Evolutionary conservation across 2,888 invertebrate species (phyloP), one percentile per base, ranked within the genome.

Genomic region (Dolichopus griseipennis): DNA sequence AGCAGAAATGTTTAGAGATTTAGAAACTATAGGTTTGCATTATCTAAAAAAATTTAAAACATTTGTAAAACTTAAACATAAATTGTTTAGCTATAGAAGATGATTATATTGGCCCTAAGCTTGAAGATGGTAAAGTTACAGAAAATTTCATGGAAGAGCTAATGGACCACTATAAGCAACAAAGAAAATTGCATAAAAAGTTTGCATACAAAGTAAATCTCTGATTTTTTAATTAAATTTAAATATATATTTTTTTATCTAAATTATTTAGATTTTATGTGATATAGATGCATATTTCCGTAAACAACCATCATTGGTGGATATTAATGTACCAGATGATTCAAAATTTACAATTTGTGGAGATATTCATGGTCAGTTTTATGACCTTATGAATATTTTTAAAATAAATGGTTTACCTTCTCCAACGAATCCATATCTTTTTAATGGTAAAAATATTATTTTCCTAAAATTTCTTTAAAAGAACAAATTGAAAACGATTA

Each of bases 361-460:
- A 15, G 98, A 99, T 82, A 94, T 99, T 73, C 99, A 99, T 79
- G 99, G 99, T 68, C 99, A 99, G 83, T 99, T 89, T 85, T 99
- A 95, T 79, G 99, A 99, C 83, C 85, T 99, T 70, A 88, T 97
- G 87, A 97, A 99, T 82, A 96, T 99, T 76, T 99, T 99, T 83
- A 86, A 94, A 75, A 85, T 97, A 72, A 99, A 99, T 79, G 98
- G 97, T n/a, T 83, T 94, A 70, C 99, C 99, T 9, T 95, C 96
- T 0, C 74, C 91, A 78, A 88, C 88, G 37, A 99, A 99, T 84
- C 98, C 98, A 67, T 99, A 97, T 83, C 84, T 99, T 73, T 99
- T 99, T 82, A 99, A 99, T 81, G 98, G 97, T 70, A 97, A 97
- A 83, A 97, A 97, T 82, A 97, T 97, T 20, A 97, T n/a, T n/a